Conservation (phyloP, 2,888 invertebrate species). For the Thysanoteuthis rhombus region DNA sequence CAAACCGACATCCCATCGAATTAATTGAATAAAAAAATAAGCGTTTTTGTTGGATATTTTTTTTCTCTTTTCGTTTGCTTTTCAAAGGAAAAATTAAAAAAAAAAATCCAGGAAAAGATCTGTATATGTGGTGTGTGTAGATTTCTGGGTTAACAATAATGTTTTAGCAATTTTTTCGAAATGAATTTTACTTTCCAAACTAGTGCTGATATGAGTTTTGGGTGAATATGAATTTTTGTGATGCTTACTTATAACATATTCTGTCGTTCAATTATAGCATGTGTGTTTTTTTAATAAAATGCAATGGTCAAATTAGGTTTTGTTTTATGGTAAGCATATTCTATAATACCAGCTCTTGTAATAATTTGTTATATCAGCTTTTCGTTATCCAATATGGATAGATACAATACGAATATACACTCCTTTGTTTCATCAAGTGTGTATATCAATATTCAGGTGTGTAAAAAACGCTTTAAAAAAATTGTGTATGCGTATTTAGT, state of each 20-base stretch:
- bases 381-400: background rate
- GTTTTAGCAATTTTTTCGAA: no score
- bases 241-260: background rate
- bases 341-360: background rate
- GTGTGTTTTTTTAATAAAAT: background rate
- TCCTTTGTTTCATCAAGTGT: background rate
- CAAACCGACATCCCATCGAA: background rate
- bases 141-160: no score
- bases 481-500: background rate
- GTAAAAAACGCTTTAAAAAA: background rate
- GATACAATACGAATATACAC: background rate
- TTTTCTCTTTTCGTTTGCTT: no score
- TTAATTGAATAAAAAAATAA: background rate
- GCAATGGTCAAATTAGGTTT: background rate
- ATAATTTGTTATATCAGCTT: background rate
- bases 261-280: background rate
- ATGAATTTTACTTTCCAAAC: background rate
- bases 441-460: background rate
- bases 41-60: background rate
- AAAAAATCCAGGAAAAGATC: background rate
- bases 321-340: background rate
- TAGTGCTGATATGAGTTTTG: background rate
- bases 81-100: background rate
- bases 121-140: no score
- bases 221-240: background rate